Conservation (phyloP, 2,113 vertebrate species). For the Osmerus eperlanus region DNA sequence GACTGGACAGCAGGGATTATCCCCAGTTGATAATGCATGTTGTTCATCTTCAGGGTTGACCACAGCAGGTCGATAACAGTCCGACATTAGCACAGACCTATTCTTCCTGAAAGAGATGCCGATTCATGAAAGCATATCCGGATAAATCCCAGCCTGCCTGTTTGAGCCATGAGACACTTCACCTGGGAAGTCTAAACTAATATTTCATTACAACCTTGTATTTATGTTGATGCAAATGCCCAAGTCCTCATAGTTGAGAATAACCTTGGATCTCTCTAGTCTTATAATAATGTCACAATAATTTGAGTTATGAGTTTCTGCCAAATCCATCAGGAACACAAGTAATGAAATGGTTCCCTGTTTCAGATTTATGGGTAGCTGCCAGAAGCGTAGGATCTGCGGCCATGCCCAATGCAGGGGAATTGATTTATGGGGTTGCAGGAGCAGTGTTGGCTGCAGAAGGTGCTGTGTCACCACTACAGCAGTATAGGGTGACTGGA, state of each 20-base stretch:
- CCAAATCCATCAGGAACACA: background rate
- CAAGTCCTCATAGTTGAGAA: conserved; percentile 21
- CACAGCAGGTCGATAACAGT: background rate
- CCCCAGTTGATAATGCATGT: background rate
- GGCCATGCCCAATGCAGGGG: conserved; percentile 36
- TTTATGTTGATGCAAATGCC: conserved; percentile 35
- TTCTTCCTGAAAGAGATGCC: background rate
- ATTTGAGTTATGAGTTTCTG: no score
- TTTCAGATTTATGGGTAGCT: background rate
- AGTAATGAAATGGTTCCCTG: conserved; percentile 1
- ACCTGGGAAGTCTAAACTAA: conserved; percentile 40
- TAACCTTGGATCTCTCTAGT: conserved; percentile 2
- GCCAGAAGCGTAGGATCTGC: background rate
- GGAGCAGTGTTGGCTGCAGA: conserved; percentile 47
- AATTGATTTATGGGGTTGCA: conserved; percentile 55
- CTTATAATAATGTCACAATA: no score
- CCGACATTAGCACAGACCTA: background rate
- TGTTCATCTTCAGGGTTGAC: conserved; percentile 3
- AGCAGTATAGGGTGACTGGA: conserved; percentile 29
- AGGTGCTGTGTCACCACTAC: conserved; percentile 55
- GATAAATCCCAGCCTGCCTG: conserved; percentile 25
- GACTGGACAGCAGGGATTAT: background rate
- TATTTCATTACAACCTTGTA: conserved; percentile 54
- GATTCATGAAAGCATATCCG: conserved; percentile 7
- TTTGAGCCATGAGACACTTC: conserved; percentile 35